Evolutionary conservation across 2,888 invertebrate species (phyloP), one percentile per base, ranked within the genome.

Genomic region (Mactromeris polynyma): DNA sequence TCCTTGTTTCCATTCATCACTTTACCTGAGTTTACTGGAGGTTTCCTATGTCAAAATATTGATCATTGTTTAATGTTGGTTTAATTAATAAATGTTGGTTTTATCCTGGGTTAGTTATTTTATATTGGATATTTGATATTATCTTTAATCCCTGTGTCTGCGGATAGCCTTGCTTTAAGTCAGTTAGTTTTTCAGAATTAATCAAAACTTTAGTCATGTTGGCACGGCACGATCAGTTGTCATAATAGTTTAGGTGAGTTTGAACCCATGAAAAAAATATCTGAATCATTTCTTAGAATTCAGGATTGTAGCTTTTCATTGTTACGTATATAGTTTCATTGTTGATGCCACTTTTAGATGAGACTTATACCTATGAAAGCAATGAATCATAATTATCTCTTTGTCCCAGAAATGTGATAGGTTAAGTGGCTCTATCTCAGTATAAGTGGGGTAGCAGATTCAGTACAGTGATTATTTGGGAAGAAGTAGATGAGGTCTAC

Each of bases 331-430:
- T 2, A 73, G 33, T 33, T 21, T 33, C 33, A 73, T 73, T 73
- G 73, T 73, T 73, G 3, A 73, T 73, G 31, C 36, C 73, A 73
- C 21, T 36, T 33, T 58, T 33, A 73, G 73, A 73, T 31, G 73
- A 73, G 31, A 19, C 1, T 58, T 58, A 31, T 73, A 36, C 73
- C 31, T 36, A 33, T 73, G 36, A 19, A 73, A 73, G n/a, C 31
- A 36, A 73, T 73, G 73, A 73, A 73, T 73, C 73, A 73, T 73
- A 19, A n/a, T 58, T 4, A 64, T 64, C 58, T 64, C 36, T 73
- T 73, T 73, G 73, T 73, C 73, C 19, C 31, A 33, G 73, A 73
- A 17, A 73, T 73, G 73, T 73, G 73, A 73, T 73, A 33, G 73
- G 73, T 33, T 73, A 73, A 73, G 73, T 33, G 73, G 14, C 17